Percentiles rank a stretch among this genome's conserved stretches.
phyloP scores from a whole-genome alignment of 2,888 invertebrate species.

The Apoda limacodes region DNA sequence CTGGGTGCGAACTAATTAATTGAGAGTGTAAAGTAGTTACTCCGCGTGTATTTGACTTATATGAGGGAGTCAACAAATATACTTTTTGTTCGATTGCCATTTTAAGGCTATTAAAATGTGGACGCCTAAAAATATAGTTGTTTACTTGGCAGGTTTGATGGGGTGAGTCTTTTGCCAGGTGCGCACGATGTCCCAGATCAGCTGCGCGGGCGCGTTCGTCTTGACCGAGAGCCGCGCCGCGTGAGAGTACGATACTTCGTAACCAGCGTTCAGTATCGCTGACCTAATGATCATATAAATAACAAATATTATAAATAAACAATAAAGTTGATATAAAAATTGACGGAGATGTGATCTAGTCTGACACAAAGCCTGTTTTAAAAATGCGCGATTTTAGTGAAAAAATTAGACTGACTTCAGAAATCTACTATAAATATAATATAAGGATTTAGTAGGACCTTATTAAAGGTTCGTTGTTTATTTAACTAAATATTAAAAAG shows the following conservation, averaged over 20 bases:
- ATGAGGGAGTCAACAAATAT: background rate
- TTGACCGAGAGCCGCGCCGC: conserved; percentile 89
- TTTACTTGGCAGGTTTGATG: conserved; percentile 71
- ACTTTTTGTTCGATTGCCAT: background rate
- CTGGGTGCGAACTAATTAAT: background rate
- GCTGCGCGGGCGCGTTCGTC: conserved; percentile 86
- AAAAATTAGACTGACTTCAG: too few species aligned
- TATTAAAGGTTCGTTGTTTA: too few species aligned
- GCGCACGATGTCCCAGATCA: conserved; percentile 94
- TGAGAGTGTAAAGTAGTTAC: background rate
- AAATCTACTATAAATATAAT: too few species aligned
- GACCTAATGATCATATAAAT: too few species aligned
- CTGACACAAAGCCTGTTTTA: too few species aligned
- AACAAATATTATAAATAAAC: too few species aligned
- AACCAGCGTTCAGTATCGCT: conserved; percentile 89
- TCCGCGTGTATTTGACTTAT: background rate
- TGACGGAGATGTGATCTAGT: too few species aligned
- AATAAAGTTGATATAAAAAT: background rate
- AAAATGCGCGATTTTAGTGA: too few species aligned
- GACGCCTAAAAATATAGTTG: conserved; percentile 1
- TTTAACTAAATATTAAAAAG: too few species aligned
- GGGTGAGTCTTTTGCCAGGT: conserved; percentile 82
- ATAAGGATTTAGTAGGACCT: too few species aligned
- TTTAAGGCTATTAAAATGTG: background rate
- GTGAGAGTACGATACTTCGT: conserved; percentile 93